These are phyloP conservation scores for Drosophila kokeensis DNA, from an alignment of 2,888 invertebrate genomes.

Conservation along the genomic window DNA sequence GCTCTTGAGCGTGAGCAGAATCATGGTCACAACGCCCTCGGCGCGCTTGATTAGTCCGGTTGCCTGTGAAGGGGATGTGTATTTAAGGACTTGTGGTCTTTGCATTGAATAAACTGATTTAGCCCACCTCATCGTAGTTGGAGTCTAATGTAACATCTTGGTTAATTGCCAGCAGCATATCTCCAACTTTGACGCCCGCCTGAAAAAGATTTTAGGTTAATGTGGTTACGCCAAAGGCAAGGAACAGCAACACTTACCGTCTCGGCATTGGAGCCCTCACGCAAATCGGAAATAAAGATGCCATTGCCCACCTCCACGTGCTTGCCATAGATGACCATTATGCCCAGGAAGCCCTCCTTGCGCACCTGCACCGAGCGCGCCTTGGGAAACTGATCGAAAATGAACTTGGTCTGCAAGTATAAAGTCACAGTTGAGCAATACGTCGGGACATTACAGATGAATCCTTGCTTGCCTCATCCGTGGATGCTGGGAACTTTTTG, in stretches of 20 bases:
- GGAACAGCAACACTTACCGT: conserved; percentile 86
- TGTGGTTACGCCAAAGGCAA: conserved; percentile 85
- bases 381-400: conserved; percentile 86
- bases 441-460: not conserved
- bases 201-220: conserved; percentile 85
- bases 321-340: conserved; percentile 97
- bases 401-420: conserved; percentile 78
- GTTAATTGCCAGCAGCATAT: conserved; percentile 98
- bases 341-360: conserved; percentile 92
- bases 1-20: conserved; percentile 92
- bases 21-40: conserved; percentile 93
- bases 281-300: conserved; percentile 96
- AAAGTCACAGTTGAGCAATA: not conserved
- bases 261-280: conserved; percentile 95
- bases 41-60: conserved; percentile 93
- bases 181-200: conserved; percentile 98
- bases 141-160: conserved; percentile 94
- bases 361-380: conserved; percentile 91
- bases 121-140: conserved; percentile 92
- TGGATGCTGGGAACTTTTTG: conserved; percentile 92
- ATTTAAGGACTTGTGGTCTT: not conserved
- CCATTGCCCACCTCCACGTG: conserved; percentile 96
- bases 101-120: fast-evolving
- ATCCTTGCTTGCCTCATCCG: conserved; percentile 89
- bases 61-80: conserved; percentile 87